Base-by-base conservation (phyloP, 1,140 invertebrate species). In the Drosophila sproati region DNA sequence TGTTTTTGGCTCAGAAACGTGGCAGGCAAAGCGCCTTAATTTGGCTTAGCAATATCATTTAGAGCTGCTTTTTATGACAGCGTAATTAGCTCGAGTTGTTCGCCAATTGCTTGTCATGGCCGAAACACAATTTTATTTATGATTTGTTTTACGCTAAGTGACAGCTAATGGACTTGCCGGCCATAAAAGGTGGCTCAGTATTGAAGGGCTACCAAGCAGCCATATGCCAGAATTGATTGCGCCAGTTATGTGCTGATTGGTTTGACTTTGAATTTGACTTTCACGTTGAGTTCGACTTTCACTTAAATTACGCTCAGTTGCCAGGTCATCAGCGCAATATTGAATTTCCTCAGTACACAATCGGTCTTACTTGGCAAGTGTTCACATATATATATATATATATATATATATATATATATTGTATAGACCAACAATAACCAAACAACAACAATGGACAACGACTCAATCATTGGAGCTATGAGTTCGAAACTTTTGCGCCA, bases 91-190 rank as follows among this genome's bases (percentile, higher is more conserved):
- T 59, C 32, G 55, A 63, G 51, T 47, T 70, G 34, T 51, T 48
- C n/a, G 51, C 12, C 64, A 29, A 68, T 67, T 74, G 47, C 43
- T 62, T 72, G 35, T 54, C 63, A 61, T 20, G 57, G 47, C 70
- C 62, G n/a, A 60, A 28, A 31, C 56, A 68, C 64, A 69, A 54
- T 63, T 66, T 66, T 79, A 73, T 85, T 80, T 77, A 85, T 85
- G 81, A 77, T 85, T 80, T 85, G 69, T 68, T 80, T 83, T 77
- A 77, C 73, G 73, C 80, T 79, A 83, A 83, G 76, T 83, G 63
- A 80, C 68, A 73, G 77, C 81, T 83, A 85, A 85, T 83, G 77
- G 80, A 83, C 72, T 57, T 50, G 72, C 20, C 20, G 47, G 60
- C 73, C 73, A 73, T 83, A 69, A 83, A 82, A 80, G 60, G 59